These are phyloP conservation scores for Asobara japonica DNA, from an alignment of 1,140 invertebrate species.

Conservation along the genomic window DNA sequence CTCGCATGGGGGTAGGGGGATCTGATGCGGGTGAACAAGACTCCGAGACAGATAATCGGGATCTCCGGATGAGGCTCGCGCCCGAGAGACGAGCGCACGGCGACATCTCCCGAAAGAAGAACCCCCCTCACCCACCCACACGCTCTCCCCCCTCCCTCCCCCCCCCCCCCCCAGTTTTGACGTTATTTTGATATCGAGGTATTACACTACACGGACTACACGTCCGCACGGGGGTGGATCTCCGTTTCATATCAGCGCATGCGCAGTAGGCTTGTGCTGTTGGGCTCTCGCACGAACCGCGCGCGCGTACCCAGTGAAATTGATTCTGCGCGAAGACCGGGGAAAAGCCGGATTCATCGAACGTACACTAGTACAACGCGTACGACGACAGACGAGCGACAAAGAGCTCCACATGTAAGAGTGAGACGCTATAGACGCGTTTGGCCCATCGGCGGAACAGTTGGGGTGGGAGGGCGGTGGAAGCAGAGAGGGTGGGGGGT, in stretches of 20 bases:
- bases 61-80: background rate
- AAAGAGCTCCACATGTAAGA: background rate
- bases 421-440: no score
- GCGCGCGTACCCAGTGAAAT: constrained; percentile 50
- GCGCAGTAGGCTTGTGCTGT: no score
- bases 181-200: constrained; percentile 41
- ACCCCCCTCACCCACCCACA: background rate
- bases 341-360: constrained; percentile 46
- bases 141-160: no score
- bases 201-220: constrained; percentile 25
- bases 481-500: constrained; percentile 15
- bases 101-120: no score
- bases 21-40: background rate
- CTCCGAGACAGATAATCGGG: background rate
- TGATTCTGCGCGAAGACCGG: constrained; percentile 60
- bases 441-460: background rate
- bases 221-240: constrained; percentile 15
- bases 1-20: no score
- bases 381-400: constrained; percentile 31
- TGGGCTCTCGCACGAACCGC: constrained; percentile 35
- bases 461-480: background rate
- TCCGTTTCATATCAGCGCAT: constrained; percentile 27
- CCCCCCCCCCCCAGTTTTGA: constrained; percentile 36
- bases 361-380: constrained; percentile 41
- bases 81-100: background rate